phyloP scores from a whole-genome alignment of 2,888 invertebrate species.

The Epistrophe grossulariae region DNA sequence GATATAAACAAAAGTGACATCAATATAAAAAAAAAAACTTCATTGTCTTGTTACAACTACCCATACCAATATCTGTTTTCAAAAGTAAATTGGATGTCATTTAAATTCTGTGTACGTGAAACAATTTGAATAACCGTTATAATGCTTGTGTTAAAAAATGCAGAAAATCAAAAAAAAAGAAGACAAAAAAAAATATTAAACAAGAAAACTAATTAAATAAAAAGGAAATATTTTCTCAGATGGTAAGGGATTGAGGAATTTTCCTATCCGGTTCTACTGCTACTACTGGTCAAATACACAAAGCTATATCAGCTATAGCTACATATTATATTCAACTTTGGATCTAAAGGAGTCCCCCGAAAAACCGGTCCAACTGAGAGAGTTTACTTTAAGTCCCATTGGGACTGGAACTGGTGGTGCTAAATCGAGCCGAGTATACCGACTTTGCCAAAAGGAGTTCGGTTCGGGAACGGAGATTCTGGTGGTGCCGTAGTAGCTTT shows the following conservation, averaged over 20 bases:
- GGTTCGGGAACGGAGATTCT: slow-evolving; percentile 61
- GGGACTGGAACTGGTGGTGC: slow-evolving; percentile 45
- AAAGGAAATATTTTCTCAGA: slow-evolving; percentile 63
- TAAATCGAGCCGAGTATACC: slow-evolving; percentile 30
- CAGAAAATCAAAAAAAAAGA: slow-evolving; percentile 8
- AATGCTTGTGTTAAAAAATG: slow-evolving; percentile 11
- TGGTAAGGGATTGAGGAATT: slow-evolving; percentile 58
- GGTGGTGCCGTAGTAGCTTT: slow-evolving; percentile 38
- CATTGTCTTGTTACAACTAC: not conserved
- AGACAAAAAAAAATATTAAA: slow-evolving; percentile 14
- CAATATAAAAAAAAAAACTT: not conserved
- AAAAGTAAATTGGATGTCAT: not conserved
- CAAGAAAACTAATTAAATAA: slow-evolving; percentile 66
- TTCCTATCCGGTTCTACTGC: slow-evolving; percentile 72
- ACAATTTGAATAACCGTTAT: slow-evolving; percentile 35
- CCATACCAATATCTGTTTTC: not conserved
- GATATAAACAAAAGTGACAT: not conserved
- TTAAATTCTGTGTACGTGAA: not conserved
- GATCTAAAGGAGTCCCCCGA: slow-evolving; percentile 69
- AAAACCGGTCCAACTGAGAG: slow-evolving; percentile 73
- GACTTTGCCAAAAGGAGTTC: slow-evolving; percentile 68
- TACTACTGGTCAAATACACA: slow-evolving; percentile 63
- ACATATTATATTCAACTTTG: slow-evolving; percentile 13
- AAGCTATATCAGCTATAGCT: slow-evolving; percentile 18
- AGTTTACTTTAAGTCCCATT: slow-evolving; percentile 67